Evolutionary conservation across 2,113 vertebrate genomes (phyloP).

Genomic region (Cnemophilus loriae): DNA sequence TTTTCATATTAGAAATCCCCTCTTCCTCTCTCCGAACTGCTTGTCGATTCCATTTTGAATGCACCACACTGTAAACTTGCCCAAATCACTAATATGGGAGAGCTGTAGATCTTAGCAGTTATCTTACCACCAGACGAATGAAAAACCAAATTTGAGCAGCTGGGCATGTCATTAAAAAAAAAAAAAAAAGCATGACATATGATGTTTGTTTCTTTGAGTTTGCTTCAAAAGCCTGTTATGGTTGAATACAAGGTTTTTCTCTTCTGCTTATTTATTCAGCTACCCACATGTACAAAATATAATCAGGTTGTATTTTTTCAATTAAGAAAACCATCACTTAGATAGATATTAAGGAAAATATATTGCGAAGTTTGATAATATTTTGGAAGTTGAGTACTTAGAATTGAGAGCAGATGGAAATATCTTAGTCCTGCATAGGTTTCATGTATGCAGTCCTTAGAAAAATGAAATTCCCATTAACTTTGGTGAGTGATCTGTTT

Average conservation of each 20-base stretch:
- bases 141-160: conserved; percentile 15
- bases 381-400: neutral
- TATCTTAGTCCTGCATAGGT: neutral
- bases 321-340: conserved; percentile 54
- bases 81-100: conserved; percentile 2
- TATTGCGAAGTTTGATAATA: neutral
- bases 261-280: conserved; percentile 61
- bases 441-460: neutral
- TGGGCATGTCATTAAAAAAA: conserved; percentile 8
- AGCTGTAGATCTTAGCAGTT: neutral
- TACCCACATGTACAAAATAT: conserved; percentile 59
- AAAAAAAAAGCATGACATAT: conserved; percentile 8
- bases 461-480: neutral
- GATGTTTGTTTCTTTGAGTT: conserved; percentile 57
- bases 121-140: neutral
- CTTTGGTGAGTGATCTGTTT: neutral
- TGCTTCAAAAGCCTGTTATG: conserved; percentile 52
- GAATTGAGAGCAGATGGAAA: neutral
- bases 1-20: conserved; percentile 48
- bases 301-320: conserved; percentile 58
- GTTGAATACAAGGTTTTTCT: conserved; percentile 39
- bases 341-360: neutral
- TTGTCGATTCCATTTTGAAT: neutral
- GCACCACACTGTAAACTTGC: neutral
- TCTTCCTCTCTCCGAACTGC: conserved; percentile 20